These are phyloP conservation scores for Channa argus DNA, from an alignment of 2,113 vertebrate species.

Conservation along the genomic window DNA sequence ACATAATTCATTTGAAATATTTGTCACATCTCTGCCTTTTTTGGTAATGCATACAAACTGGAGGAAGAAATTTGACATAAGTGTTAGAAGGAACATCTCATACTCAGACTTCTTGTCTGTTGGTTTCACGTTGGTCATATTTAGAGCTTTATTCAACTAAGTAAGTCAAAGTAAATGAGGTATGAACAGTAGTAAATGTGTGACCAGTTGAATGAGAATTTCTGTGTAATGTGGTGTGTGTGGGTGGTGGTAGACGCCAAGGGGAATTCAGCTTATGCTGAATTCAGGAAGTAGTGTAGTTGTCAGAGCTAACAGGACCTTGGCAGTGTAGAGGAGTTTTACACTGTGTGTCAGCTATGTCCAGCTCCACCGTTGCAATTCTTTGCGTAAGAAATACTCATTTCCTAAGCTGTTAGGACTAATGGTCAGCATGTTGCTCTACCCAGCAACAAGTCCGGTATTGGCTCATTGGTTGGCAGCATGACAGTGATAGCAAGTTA, in stretches of 20 bases:
- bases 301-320: constrained; percentile 39
- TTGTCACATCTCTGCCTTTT: no score
- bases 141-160: background rate
- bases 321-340: constrained; percentile 30
- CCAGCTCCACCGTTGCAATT: background rate
- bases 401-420: background rate
- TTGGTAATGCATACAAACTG: no score
- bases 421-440: background rate
- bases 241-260: constrained; percentile 3
- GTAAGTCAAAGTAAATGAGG: background rate
- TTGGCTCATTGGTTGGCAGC: background rate
- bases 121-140: background rate
- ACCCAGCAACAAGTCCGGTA: background rate
- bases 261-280: constrained; percentile 3
- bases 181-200: background rate
- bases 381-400: background rate
- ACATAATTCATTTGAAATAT: no score
- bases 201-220: constrained; percentile 5
- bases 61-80: no score
- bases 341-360: background rate
- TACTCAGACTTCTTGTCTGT: background rate
- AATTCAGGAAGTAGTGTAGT: constrained; percentile 35
- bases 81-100: background rate
- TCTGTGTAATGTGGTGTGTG: background rate
- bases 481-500: background rate